Evolutionary conservation across 2,113 vertebrate genomes (phyloP), one percentile per base, ranked within the genome.

Genomic region (Mirounga angustirostris): DNA sequence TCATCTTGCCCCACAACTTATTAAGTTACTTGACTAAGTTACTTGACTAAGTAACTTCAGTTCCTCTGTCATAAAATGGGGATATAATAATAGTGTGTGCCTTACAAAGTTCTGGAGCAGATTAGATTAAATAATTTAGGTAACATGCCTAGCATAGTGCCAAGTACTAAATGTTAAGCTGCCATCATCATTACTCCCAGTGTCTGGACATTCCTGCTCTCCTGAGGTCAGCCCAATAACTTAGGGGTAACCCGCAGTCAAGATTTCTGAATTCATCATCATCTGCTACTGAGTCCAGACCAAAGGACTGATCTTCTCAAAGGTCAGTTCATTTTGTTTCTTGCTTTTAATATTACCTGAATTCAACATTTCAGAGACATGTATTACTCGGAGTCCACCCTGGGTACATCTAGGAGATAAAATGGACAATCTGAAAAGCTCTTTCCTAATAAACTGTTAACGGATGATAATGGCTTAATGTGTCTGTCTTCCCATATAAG

Each of bases 381-480:
- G 19, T 54, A 18, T 91, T 80, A 85, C 43, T 79, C 14, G 43
- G 50, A 96, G 50, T 52, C 81, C 43, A 19, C 74, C 71, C 58
- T 89, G 71, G 85, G 81, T 65, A 95, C 73, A 84, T 26, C 4
- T n/a, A 16, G 19, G 69, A 58, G 28, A 89, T 71, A 65, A 69
- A 97, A 54, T 46, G n/a, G n/a, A 40, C 63, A 69, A 63, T 94
- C 71, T 80, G 33, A 59, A 91, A 85, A 61, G 76, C 59, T 93
- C 33, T 96, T 85, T 26, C 52, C 26, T 96, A 94, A 88, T 91
- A 78, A 84, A 94, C 52, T 81, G 12, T 54, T 80, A 81, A 76
- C n/a, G 7, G 52, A 56, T 91, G 73, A 89, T 80, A 90, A 74
- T 92, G 67, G n/a, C 24, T 92, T 92, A 95, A 73, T 30, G 28